phyloP scores from a whole-genome alignment of 2,888 invertebrate species.

The Zygogramma bicolorata region DNA sequence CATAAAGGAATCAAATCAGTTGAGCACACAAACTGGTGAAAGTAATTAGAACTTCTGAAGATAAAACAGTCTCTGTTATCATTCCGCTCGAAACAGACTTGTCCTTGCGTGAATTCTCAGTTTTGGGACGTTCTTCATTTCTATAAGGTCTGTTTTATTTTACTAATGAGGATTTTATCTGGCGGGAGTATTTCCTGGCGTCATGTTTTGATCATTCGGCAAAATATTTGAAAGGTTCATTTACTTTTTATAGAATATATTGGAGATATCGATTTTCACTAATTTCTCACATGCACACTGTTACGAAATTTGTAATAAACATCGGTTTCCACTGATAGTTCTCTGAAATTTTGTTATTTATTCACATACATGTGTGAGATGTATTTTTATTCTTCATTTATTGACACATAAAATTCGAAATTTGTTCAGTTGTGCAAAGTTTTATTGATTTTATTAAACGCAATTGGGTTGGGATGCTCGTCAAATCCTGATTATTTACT shows the following conservation, averaged over 20 bases:
- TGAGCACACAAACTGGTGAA: too few relatives aligned
- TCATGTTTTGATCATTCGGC: neutral
- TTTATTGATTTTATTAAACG: too few relatives aligned
- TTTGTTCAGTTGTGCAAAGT: too few relatives aligned
- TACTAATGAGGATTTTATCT: neutral
- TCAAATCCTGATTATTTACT: too few relatives aligned
- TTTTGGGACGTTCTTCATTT: neutral
- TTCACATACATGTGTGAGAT: neutral
- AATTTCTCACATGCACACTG: neutral
- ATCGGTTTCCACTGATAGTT: neutral
- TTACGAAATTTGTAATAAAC: neutral
- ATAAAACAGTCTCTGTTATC: too few relatives aligned
- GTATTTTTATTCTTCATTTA: too few relatives aligned
- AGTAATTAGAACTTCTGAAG: too few relatives aligned
- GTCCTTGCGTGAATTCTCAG: neutral
- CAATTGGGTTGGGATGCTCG: too few relatives aligned
- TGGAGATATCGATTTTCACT: neutral
- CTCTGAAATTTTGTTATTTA: neutral
- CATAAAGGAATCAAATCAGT: too few relatives aligned
- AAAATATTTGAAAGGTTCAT: neutral
- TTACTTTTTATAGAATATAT: neutral
- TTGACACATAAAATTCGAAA: too few relatives aligned
- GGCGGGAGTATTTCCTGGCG: neutral
- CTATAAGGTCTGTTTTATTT: neutral
- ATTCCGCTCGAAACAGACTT: too few relatives aligned